phyloP scores from a whole-genome alignment of 2,113 vertebrate genomes.

The Odobenus rosmarus region DNA sequence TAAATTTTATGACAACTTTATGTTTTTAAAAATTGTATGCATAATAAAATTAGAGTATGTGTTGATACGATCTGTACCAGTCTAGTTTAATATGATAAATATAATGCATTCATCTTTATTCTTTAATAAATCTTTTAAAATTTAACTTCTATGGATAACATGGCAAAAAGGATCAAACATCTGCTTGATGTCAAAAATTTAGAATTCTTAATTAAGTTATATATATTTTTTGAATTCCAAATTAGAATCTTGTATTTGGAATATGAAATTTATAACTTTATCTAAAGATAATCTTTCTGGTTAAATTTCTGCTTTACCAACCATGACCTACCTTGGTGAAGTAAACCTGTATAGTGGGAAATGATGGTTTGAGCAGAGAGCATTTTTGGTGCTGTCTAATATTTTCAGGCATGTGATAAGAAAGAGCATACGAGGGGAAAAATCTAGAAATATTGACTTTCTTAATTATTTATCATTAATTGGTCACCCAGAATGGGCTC shows the following conservation, averaged over 20 bases:
- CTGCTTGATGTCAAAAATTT: constrained; percentile 50
- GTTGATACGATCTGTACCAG: background rate
- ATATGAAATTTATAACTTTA: constrained; percentile 25
- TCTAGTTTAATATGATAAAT: background rate
- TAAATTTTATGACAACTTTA: background rate
- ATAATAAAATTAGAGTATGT: background rate
- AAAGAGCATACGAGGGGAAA: background rate
- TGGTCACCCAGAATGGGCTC: background rate
- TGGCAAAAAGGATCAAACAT: constrained; percentile 15
- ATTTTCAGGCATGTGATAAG: background rate
- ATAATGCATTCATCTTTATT: background rate
- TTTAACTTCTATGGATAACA: constrained; percentile 12
- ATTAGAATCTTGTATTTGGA: constrained; percentile 58
- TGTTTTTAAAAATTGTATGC: background rate
- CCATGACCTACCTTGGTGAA: background rate
- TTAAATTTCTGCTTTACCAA: constrained; percentile 52
- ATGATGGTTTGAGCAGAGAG: background rate
- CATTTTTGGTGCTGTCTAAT: background rate
- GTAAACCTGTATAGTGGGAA: background rate
- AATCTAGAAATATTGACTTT: background rate
- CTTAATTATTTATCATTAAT: background rate
- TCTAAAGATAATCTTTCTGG: constrained; percentile 13
- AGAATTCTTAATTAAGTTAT: constrained; percentile 58
- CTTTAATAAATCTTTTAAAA: background rate
- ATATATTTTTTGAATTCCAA: constrained; percentile 68